These are phyloP conservation scores for Octopus bimaculoides DNA, from an alignment of 1,140 invertebrate species.

Conservation along the genomic window DNA sequence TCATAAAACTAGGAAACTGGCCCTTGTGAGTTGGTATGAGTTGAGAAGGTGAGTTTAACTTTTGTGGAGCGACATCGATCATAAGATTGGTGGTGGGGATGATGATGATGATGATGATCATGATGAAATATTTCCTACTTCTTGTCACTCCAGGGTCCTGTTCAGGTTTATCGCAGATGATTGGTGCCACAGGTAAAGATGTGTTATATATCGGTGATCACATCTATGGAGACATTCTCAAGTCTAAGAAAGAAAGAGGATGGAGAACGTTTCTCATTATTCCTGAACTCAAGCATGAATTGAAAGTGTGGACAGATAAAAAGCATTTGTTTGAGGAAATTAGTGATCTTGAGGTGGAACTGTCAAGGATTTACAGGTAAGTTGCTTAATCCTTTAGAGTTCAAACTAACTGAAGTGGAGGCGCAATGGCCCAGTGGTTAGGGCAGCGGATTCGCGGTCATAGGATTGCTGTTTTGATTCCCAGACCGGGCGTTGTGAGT, in stretches of 20 bases:
- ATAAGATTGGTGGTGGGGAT: no score
- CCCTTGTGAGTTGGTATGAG: no score
- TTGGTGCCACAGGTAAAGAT: conserved; percentile 96
- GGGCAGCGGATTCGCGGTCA: no score
- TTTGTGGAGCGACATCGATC: no score
- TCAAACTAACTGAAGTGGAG: no score
- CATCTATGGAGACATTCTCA: conserved; percentile 97
- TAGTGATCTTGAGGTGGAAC: conserved; percentile 81
- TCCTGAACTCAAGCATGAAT: conserved; percentile 90
- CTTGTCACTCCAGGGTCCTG: conserved; percentile 72
- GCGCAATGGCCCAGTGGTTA: no score
- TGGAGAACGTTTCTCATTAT: conserved; percentile 98
- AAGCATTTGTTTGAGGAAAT: conserved; percentile 89
- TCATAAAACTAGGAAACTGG: no score
- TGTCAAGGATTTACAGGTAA: conserved; percentile 93
- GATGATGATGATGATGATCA: no score
- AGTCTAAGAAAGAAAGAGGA: conserved; percentile 96
- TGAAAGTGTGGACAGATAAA: conserved; percentile 97
- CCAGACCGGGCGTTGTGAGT: no score
- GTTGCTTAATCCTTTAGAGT: background rate
- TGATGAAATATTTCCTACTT: no score
- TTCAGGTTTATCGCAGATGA: conserved; percentile 93
- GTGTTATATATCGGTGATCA: conserved; percentile 95
- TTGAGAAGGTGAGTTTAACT: no score
- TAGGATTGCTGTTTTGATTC: no score